Evolutionary conservation across 2,888 invertebrate species (phyloP).

Genomic region (Dasysyrphus tricinctus): DNA sequence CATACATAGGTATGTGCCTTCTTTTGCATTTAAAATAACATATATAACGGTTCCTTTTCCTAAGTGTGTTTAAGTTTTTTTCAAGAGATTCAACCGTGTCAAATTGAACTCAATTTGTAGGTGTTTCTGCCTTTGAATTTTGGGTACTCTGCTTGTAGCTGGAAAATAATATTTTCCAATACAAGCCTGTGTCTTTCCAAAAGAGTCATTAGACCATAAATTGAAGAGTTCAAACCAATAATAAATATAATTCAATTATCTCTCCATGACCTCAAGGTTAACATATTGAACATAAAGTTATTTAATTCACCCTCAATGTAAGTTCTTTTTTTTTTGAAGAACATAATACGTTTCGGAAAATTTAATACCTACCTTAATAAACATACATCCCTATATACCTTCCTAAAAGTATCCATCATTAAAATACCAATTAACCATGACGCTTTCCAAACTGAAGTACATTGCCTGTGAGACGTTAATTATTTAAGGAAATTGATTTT

Average conservation of each 20-base stretch:
- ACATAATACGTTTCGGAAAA: not conserved
- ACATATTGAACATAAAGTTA: not conserved
- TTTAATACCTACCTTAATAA: not conserved
- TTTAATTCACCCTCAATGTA: not conserved
- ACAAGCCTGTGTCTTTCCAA: not conserved
- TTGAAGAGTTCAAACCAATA: not conserved
- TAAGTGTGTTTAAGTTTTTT: too few relatives aligned
- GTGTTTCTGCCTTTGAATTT: too few relatives aligned
- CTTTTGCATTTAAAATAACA: too few relatives aligned
- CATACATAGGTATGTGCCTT: not conserved
- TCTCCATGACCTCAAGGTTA: not conserved
- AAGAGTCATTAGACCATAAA: not conserved
- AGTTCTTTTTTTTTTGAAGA: not conserved
- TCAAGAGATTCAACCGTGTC: too few relatives aligned
- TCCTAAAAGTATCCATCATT: conserved; percentile 9
- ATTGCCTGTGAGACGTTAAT: conserved; percentile 17
- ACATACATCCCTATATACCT: not conserved
- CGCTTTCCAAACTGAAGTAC: not conserved
- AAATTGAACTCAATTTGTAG: too few relatives aligned
- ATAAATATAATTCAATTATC: not conserved
- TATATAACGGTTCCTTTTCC: too few relatives aligned
- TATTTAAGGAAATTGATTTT: conserved; percentile 43
- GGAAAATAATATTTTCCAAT: too few relatives aligned
- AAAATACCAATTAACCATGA: conserved; percentile 24
- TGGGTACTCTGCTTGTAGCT: too few relatives aligned